Evolutionary conservation across 2,113 vertebrate species (phyloP), one percentile per base, ranked within the genome.

Genomic region (Thermophis baileyi): DNA sequence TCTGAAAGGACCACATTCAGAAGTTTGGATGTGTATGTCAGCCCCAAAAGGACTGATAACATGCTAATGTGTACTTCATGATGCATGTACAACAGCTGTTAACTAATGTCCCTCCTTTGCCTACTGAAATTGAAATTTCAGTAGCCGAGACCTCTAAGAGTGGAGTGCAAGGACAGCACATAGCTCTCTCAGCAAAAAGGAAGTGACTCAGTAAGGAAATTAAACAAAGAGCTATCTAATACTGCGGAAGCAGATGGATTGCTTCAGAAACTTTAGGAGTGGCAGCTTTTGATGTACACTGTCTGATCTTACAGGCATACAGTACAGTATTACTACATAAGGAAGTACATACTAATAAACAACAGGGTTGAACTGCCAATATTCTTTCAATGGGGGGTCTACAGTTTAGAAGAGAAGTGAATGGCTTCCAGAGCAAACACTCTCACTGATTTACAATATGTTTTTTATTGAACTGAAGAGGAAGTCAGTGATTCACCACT

Each of bases 161-260:
- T 27, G 89, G 40, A 47, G 1, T 44, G 87, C 40, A 92, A 92
- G 88, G 55, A 11, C 89, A 93, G 91, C 94, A 92, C 4, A 57
- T 95, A 90, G 90, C 95, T 90, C 89, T 55, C 81, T 93, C 81
- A 90, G 54, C 46, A 53, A 93, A 93, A 90, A 86, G 89, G 92
- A 93, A 63, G 54, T 93, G 92, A 93, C 92, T 93, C 92, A 93
- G 46, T 63, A 47, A 85, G 50, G 89, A 97, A 95, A 95, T 57
- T 35, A 90, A 81, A 91, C 0, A 9, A 4, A 55, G 4, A 92
- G 47, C 49, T 85, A 50, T 89, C 86, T 94, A 69, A 88, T 93
- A 74, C 69, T 25, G 85, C 27, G 85, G 86, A 93, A 90, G 47
- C 81, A 94, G 95, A 95, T 86, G 89, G 60, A 27, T 30, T 85